Conservation (phyloP, 1,140 invertebrate genomes). For the Kradibia gibbosae region DNA sequence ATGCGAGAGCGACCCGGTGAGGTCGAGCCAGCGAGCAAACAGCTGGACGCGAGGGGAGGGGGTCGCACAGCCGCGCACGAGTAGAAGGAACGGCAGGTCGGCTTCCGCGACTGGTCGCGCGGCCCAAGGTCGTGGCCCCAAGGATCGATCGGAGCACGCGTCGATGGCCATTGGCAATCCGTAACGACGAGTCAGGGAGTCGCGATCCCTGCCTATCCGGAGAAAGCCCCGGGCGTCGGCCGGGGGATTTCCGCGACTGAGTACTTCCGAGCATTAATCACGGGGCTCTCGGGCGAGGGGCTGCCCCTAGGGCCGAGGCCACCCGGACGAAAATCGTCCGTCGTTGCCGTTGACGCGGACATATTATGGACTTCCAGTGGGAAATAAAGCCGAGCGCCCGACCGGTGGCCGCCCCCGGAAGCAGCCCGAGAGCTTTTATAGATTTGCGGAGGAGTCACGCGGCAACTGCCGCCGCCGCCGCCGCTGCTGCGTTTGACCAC, state of each 20-base stretch:
- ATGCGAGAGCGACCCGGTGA: too few species aligned
- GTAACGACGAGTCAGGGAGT: too few species aligned
- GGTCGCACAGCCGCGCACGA: too few species aligned
- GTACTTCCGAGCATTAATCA: slow-evolving; percentile 28
- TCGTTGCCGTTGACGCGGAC: slow-evolving; percentile 65
- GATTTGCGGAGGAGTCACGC: slow-evolving; percentile 67
- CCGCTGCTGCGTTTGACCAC: slow-evolving; percentile 69
- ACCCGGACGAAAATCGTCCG: slow-evolving; percentile 51
- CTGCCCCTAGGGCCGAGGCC: background rate
- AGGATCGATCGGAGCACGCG: too few species aligned
- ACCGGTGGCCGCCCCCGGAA: background rate
- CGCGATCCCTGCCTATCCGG: too few species aligned
- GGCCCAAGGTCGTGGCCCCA: too few species aligned
- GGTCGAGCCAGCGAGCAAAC: too few species aligned
- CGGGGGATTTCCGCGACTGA: slow-evolving; percentile 3
- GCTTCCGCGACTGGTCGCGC: too few species aligned
- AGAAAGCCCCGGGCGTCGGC: background rate
- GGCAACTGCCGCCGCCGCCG: slow-evolving; percentile 65
- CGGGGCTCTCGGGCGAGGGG: background rate
- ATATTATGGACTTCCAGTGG: slow-evolving; percentile 58
- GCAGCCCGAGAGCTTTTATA: slow-evolving; percentile 60
- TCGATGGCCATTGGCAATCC: too few species aligned
- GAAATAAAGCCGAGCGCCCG: slow-evolving; percentile 18
- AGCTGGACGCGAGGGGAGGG: too few species aligned
- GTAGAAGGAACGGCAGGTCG: too few species aligned